Evolutionary conservation across 2,797 vertebrate genomes (phyloP).

Genomic region (Brachyalestes nurse): DNA sequence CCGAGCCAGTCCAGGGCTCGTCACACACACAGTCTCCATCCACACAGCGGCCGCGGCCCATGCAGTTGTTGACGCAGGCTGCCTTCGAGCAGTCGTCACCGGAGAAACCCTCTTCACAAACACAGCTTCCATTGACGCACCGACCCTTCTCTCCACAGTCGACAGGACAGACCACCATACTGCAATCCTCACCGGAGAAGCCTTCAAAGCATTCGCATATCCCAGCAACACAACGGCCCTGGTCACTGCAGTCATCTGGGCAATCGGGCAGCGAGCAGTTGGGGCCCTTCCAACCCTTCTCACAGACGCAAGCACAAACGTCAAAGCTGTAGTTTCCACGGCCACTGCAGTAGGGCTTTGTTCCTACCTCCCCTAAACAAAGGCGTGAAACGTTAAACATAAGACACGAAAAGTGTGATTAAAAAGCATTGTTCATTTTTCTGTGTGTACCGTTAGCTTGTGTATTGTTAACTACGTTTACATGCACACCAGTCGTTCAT

Average conservation of each 20-base stretch:
- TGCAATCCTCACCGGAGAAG: slow-evolving; percentile 83
- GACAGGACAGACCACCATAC: slow-evolving; percentile 72
- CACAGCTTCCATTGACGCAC: slow-evolving; percentile 79
- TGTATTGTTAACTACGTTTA: background rate
- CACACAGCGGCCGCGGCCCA: slow-evolving; percentile 82
- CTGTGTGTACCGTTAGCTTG: background rate
- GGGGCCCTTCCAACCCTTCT: slow-evolving; percentile 82
- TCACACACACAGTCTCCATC: slow-evolving; percentile 85
- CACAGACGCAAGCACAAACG: slow-evolving; percentile 82
- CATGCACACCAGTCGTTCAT: too few species aligned
- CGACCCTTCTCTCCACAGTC: slow-evolving; percentile 81
- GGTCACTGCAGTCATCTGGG: slow-evolving; percentile 83
- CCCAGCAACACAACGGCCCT: slow-evolving; percentile 85
- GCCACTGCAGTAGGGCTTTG: slow-evolving; percentile 86
- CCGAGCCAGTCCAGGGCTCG: slow-evolving; percentile 86
- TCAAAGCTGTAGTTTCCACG: slow-evolving; percentile 89
- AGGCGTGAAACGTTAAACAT: background rate
- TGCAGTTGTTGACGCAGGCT: slow-evolving; percentile 86
- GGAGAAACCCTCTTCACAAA: slow-evolving; percentile 82
- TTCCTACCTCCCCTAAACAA: slow-evolving; percentile 82
- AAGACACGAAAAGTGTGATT: background rate
- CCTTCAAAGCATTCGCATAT: slow-evolving; percentile 88
- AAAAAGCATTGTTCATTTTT: background rate
- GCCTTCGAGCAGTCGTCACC: slow-evolving; percentile 84
- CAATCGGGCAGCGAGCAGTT: slow-evolving; percentile 86